phyloP scores from a whole-genome alignment of 2,113 vertebrate genomes.

The Copsychus sechellarum region DNA sequence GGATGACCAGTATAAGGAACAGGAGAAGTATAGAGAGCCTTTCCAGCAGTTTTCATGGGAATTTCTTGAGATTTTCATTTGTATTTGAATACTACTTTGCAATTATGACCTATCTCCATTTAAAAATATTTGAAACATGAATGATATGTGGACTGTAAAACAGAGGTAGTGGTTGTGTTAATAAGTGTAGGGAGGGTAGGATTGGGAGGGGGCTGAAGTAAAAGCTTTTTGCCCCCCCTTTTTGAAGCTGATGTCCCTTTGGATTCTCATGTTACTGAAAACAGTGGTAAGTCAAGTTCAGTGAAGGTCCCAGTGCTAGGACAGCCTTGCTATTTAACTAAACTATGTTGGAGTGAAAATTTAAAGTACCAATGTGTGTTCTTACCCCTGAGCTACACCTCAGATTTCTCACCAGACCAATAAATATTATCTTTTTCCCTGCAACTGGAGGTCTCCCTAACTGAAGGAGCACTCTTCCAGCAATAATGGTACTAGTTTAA shows the following conservation, averaged over 20 bases:
- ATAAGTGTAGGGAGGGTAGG: not conserved
- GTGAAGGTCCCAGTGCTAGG: not conserved
- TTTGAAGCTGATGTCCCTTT: not conserved
- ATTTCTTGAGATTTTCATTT: not conserved
- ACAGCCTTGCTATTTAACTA: not conserved
- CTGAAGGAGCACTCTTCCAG: not conserved
- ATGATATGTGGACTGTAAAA: not conserved
- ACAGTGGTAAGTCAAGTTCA: not conserved
- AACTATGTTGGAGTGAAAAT: not conserved
- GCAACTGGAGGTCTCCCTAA: not conserved
- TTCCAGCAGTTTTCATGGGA: constrained; percentile 15
- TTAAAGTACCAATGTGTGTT: not conserved
- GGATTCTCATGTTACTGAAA: not conserved
- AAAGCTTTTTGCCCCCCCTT: not conserved
- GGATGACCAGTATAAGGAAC: constrained; percentile 28
- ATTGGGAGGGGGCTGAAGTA: not conserved
- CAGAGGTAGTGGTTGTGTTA: not conserved
- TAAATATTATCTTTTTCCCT: not conserved
- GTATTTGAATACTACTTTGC: not conserved
- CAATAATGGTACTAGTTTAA: not conserved
- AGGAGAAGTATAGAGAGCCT: constrained; percentile 24
- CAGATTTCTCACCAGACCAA: not conserved
- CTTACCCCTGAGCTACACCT: not conserved
- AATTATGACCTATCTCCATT: not conserved
- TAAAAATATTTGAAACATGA: not conserved